Evolutionary conservation across 2,888 invertebrate genomes (phyloP).

Genomic region (Ormyrus thymus): DNA sequence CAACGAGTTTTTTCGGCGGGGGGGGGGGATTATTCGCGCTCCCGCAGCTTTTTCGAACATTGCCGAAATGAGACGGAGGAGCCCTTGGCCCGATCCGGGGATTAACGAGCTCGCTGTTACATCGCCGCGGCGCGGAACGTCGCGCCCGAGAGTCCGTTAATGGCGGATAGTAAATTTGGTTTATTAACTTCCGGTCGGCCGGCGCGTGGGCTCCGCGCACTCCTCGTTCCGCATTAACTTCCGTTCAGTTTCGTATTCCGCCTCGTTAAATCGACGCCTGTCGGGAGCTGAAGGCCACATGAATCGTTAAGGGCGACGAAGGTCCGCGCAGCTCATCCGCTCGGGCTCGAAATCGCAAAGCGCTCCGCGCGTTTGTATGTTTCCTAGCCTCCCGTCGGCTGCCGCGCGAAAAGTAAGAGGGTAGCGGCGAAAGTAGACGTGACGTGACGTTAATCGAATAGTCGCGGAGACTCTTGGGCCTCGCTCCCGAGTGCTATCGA

Average conservation of each 20-base stretch:
- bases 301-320: slow-evolving; percentile 31
- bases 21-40: slow-evolving; percentile 9
- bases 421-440: background rate
- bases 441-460: slow-evolving; percentile 17
- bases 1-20: slow-evolving; percentile 13
- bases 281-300: slow-evolving; percentile 23
- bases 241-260: slow-evolving; percentile 58
- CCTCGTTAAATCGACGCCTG: slow-evolving; percentile 59
- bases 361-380: too few relatives aligned
- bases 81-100: background rate
- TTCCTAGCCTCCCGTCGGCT: too few relatives aligned
- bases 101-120: slow-evolving; percentile 43
- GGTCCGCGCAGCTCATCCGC: too few relatives aligned
- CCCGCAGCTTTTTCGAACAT: slow-evolving; percentile 11
- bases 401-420: too few relatives aligned
- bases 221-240: slow-evolving; percentile 58
- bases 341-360: too few relatives aligned
- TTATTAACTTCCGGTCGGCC: slow-evolving; percentile 66
- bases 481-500: too few relatives aligned
- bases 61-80: slow-evolving; percentile 24
- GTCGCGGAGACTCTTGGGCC: background rate
- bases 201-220: slow-evolving; percentile 20
- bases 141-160: slow-evolving; percentile 55
- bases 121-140: slow-evolving; percentile 3
- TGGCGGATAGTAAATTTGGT: slow-evolving; percentile 65